phyloP scores from a whole-genome alignment of 2,888 invertebrate species.

The Netelia fuscicornis region DNA sequence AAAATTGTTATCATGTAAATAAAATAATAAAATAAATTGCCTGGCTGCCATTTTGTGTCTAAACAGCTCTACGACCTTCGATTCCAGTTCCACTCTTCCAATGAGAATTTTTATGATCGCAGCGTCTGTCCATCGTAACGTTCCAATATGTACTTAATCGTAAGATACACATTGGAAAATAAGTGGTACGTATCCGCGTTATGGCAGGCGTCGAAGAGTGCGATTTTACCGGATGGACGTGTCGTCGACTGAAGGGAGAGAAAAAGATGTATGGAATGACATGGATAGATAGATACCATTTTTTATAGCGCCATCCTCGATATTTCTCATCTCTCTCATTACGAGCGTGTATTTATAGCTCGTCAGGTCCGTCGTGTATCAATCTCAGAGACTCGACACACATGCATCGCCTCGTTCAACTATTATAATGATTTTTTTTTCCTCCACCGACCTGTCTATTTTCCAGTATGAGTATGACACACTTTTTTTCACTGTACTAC shows the following conservation, averaged over 20 bases:
- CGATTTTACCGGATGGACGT: conserved; percentile 45
- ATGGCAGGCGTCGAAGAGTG: conserved; percentile 46
- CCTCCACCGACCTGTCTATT: conserved; percentile 33
- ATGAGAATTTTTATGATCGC: neutral
- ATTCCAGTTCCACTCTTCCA: neutral
- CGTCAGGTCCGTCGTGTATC: conserved; percentile 40
- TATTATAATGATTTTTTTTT: conserved; percentile 66
- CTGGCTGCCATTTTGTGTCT: neutral
- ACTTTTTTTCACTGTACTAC: conserved; percentile 56
- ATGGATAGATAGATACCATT: neutral
- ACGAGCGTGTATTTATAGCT: conserved; percentile 57
- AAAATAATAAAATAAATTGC: neutral
- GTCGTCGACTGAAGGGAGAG: conserved; percentile 5
- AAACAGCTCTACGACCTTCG: neutral
- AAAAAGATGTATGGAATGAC: neutral
- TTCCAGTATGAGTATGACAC: conserved; percentile 55
- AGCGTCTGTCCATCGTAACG: neutral
- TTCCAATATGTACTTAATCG: conserved; percentile 4
- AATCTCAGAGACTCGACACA: conserved; percentile 32
- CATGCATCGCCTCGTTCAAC: conserved; percentile 49
- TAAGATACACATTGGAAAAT: conserved; percentile 34
- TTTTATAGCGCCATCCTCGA: conserved; percentile 10
- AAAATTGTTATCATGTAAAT: neutral
- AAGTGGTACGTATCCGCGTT: conserved; percentile 57
- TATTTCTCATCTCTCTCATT: conserved; percentile 39